Base-by-base conservation (phyloP, 2,113 vertebrate genomes). In the Numida meleagris region DNA sequence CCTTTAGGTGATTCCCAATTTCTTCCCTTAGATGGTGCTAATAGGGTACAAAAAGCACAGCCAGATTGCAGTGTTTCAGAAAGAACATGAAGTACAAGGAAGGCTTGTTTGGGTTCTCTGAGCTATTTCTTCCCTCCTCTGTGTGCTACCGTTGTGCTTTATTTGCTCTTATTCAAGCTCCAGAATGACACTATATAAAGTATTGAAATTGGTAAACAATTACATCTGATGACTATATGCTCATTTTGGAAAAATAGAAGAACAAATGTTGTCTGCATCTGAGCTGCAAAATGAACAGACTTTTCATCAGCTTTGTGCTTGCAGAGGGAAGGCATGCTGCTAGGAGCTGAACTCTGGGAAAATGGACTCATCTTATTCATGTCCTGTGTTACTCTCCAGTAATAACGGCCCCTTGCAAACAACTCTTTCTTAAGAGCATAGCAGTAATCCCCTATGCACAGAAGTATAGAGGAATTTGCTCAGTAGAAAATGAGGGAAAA, bases 1-100 rank as follows among this genome's bases (percentile, higher is more conserved):
- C 51, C 76, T 85, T 63, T 75, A 75, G 76, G 57, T 75, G 94
- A 86, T 96, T 92, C 50, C 89, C 45, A 11, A 80, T 76, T 96
- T 77, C 94, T 87, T 95, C 96, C 96, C 95, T 97, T 97, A 97
- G 97, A 94, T 97, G 97, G 97, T 95, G 96, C 97, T 97, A 95
- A 96, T 86, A 94, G 85, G 77, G 97, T 96, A 86, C 81, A 86
- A 68, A 97, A 95, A 84, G 73, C 82, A 78, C 40, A 79, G 48
- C 34, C 88, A 88, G 86, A 36, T 59, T 73, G 51, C 75, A 62
- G 83, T 85, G 42, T 20, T 91, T 82, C n/a, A 62, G 70, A 45
- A 67, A 77, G 59, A 83, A 55, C 29, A 58, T 1, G 2, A 85
- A 86, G 57, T 59, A 58, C 80, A 74, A 43, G 12, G 33, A 85